These are phyloP conservation scores for Ceratina australensis DNA, from an alignment of 1,140 invertebrate genomes.

Conservation along the genomic window DNA sequence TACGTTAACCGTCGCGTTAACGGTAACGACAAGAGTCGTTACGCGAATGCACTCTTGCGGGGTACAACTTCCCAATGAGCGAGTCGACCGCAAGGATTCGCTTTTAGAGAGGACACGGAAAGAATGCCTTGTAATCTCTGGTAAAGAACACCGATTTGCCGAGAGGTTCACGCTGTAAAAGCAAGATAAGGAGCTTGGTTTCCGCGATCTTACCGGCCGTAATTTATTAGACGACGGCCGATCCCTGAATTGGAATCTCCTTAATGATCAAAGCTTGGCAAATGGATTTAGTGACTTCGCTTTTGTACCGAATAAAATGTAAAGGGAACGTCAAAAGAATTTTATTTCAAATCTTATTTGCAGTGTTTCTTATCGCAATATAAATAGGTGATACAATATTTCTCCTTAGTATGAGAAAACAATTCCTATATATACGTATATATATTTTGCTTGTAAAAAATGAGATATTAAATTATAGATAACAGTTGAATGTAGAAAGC, in stretches of 20 bases:
- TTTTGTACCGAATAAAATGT: not conserved
- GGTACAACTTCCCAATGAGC: conserved; percentile 10
- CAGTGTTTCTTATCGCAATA: too few species aligned
- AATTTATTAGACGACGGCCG: conserved; percentile 16
- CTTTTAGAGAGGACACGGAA: not conserved
- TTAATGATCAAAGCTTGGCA: conserved; percentile 15
- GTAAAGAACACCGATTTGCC: conserved; percentile 11
- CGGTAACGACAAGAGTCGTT: conserved; percentile 19
- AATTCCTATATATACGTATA: too few species aligned
- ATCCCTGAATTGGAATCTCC: conserved; percentile 21
- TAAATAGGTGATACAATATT: too few species aligned
- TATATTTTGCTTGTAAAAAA: too few species aligned
- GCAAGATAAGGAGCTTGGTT: conserved; percentile 25
- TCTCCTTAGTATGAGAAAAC: too few species aligned
- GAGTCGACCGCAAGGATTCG: conserved; percentile 10
- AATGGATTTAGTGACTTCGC: not conserved
- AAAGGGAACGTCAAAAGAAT: not conserved
- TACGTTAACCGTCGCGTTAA: conserved; percentile 4
- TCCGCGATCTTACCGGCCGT: not conserved
- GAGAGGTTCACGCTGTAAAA: conserved; percentile 18
- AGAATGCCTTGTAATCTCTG: conserved; percentile 13
- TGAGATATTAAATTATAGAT: too few species aligned
- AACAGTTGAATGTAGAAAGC: too few species aligned
- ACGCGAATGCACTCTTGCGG: not conserved
- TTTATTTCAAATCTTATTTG: not conserved